A percentile compares a stretch with the other conserved stretches of the same genome.
Conservation (phyloP, 2,888 invertebrate species). For the Clostera curtula region DNA sequence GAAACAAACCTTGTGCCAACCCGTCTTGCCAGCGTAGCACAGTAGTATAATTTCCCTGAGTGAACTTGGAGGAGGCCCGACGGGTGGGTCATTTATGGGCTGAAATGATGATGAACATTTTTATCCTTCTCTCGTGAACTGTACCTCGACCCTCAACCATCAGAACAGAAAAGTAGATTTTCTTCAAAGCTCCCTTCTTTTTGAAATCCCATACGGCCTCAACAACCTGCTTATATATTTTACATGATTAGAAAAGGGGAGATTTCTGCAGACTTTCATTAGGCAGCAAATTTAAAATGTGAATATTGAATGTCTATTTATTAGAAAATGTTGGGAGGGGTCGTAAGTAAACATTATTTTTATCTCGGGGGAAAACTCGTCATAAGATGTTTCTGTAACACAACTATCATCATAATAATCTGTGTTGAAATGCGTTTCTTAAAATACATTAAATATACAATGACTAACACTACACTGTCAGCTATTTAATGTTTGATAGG, state of each 20-base stretch:
- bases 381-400: no score
- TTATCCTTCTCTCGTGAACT: conserved; percentile 17
- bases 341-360: conserved; percentile 10
- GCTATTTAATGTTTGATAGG: no score
- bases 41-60: no score
- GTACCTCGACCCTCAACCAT: conserved; percentile 41
- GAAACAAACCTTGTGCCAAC: no score
- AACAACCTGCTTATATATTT: conserved; percentile 37
- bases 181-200: conserved; percentile 50
- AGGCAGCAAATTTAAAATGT: conserved; percentile 33
- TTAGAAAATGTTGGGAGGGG: conserved; percentile 13
- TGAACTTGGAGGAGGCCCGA: no score
- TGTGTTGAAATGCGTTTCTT: no score
- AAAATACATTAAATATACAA: no score
- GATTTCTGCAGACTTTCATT: conserved; percentile 32
- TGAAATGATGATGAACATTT: no score
- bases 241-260: conserved; percentile 25
- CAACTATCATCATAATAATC: no score
- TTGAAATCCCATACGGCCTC: conserved; percentile 45
- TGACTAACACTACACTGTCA: no score
- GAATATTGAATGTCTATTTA: conserved; percentile 36
- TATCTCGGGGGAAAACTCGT: conserved; percentile 10
- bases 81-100: no score
- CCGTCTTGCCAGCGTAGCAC: no score
- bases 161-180: conserved; percentile 52